Percentiles rank a stretch among this genome's conserved stretches.
Evolutionary conservation across 30 jellyfish, hydroid and myxozoan species (phyloP).

Genomic region (Chironex yamaguchii): DNA sequence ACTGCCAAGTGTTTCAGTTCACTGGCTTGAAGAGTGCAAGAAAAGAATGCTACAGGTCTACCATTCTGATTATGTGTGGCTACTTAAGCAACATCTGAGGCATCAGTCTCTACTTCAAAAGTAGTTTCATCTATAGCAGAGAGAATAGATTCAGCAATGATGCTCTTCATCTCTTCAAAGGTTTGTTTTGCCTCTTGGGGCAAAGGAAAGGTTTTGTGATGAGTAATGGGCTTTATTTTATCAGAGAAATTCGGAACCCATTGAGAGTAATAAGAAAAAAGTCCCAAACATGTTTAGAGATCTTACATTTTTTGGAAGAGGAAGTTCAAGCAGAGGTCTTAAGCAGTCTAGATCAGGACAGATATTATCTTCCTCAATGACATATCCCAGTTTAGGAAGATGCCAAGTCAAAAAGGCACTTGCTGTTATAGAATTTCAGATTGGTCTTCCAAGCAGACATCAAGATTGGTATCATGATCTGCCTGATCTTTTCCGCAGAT

Average conservation of each 20-base stretch:
- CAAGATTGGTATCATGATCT: constrained; percentile 40
- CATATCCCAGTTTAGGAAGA: neutral
- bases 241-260: constrained; percentile 42
- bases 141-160: constrained; percentile 8
- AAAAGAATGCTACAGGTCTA: constrained; percentile 85
- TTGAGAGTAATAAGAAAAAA: constrained; percentile 50
- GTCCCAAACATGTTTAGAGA: constrained; percentile 29
- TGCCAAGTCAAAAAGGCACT: neutral
- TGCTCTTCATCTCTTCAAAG: constrained; percentile 16
- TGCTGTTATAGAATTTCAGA: too few species aligned
- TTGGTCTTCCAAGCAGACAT: constrained; percentile 2
- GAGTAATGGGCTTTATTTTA: constrained; percentile 29
- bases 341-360: constrained; percentile 60
- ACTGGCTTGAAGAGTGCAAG: constrained; percentile 45
- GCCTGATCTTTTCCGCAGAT: constrained; percentile 31
- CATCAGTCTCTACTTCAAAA: constrained; percentile 79
- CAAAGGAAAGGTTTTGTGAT: constrained; percentile 5
- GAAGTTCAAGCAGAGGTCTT: constrained; percentile 41
- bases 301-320: constrained; percentile 21
- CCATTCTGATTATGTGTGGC: constrained; percentile 85
- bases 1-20: constrained; percentile 64
- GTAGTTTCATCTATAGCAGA: constrained; percentile 59
- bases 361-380: constrained; percentile 1
- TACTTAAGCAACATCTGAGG: constrained; percentile 74
- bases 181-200: constrained; percentile 23